Base-by-base conservation (phyloP, 2,797 vertebrate genomes). In the Falco concolor region DNA sequence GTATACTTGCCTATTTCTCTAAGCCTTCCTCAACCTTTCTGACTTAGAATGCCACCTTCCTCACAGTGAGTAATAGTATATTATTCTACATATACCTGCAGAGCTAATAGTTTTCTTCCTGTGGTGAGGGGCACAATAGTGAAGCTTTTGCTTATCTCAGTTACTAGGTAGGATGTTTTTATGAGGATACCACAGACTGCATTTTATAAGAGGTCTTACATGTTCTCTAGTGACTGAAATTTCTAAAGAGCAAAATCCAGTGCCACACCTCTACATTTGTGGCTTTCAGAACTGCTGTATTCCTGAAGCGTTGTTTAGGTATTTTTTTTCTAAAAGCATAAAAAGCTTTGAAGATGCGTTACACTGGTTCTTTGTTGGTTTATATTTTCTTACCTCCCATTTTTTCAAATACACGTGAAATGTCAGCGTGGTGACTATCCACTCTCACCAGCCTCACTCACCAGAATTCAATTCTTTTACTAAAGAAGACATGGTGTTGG, bases 391-490 rank as follows among this genome's bases (percentile, higher is more conserved):
- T 57, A 38, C 5, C 7, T 63, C 52, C 9, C n/a, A 12, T 8
- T 47, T 76, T 77, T 87, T 61, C 27, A 64, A 34, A 61, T 8
- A 47, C 9, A 61, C 4, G 6, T 40, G 40, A 82, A 92, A 78
- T 25, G 38, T 38, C 57, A 70, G 1, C 25, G 34, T 27, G 47
- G 9, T 8, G 34, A 70, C 36, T 56, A 68, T 18, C 60, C 40
- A 45, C 18, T 10, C 13, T 68, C 0, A 0, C 36, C 27, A 75
- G 86, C 38, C 54, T 64, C 92, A 93, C 97, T 95, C 94, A 99
- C 99, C 99, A 68, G 99, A 99, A 96, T 99, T 99, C 32, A 99
- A 98, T 93, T 99, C 99, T 97, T 98, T 99, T 84, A 99, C 99
- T 52, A 99, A 97, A 70, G 99, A 99, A 38, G 99, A 99, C 99